Percentiles rank a stretch among this genome's conserved stretches.
These are phyloP conservation scores for Trichopria drosophilae DNA, from an alignment of 2,888 invertebrate genomes.

Conservation along the genomic window DNA sequence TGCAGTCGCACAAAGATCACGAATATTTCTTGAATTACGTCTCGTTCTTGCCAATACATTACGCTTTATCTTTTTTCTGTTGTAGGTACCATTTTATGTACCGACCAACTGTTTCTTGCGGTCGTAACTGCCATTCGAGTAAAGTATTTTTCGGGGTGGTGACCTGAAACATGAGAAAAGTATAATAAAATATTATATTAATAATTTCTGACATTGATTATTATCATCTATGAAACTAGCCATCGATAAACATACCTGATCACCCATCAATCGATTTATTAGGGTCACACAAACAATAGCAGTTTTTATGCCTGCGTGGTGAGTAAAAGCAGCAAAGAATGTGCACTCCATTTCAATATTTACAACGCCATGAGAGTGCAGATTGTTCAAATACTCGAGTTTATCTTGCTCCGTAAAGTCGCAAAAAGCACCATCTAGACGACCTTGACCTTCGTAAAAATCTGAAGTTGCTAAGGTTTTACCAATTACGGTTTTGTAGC, in stretches of 20 bases:
- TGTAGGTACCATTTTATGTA: constrained; percentile 78
- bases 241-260: no score
- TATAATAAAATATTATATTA: not conserved
- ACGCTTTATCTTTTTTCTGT: constrained; percentile 8
- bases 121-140: constrained; percentile 83
- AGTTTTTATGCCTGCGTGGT: constrained; percentile 84
- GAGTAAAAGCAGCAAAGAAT: constrained; percentile 86
- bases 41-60: no score
- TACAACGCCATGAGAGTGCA: constrained; percentile 75
- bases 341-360: constrained; percentile 96
- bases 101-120: constrained; percentile 77
- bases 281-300: constrained; percentile 89
- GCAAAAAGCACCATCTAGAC: constrained; percentile 92
- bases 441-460: constrained; percentile 95
- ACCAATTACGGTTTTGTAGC: constrained; percentile 80
- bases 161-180: constrained; percentile 64
- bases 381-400: constrained; percentile 74
- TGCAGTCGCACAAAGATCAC: no score
- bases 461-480: constrained; percentile 93
- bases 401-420: constrained; percentile 84
- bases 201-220: not conserved
- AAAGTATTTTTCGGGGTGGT: constrained; percentile 79
- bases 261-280: constrained; percentile 84
- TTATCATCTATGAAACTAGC: not conserved
- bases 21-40: no score